Base-by-base conservation (phyloP, 1,140 invertebrate species). In the Dysdera silvatica region DNA sequence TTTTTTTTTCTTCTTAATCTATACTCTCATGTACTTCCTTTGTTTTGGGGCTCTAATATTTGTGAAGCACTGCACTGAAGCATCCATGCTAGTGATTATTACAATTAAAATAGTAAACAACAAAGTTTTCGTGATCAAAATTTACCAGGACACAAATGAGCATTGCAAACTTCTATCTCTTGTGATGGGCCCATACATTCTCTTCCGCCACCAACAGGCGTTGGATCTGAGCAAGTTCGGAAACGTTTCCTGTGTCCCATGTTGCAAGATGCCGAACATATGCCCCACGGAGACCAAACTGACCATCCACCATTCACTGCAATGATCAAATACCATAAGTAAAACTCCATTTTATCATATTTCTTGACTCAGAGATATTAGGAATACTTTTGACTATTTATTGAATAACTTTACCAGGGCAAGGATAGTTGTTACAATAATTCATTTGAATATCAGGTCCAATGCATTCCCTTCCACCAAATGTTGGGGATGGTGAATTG, bases 381-480 rank as follows among this genome's bases (percentile, higher is more conserved):
- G 37, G 4, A 8, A 35, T 10, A 1, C 0, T 3, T 8, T 20
- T 33, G 8, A 18, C 10, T 23, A 32, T 4, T 49, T 16, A 24
- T 26, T n/a, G 6, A 47, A 24, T 18, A 18, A 23, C 35, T 6
- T 31, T 60, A 59, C 58, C 47, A 29, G 55, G 65, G 41, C 66
- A 61, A 26, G 49, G 63, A 61, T 32, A 37, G 41, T 48, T 58
- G 57, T 74, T 73, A 68, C 76, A 70, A n/a, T 59, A 53, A 16
- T 88, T 87, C 66, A 86, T 79, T 52, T 84, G 81, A 23, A 82
- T 79, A 69, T 71, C 68, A 12, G 68, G 54, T 0, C 76, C 76
- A 14, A 70, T 68, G 54, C 76, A 78, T 3, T 67, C 61, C 26
- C 70, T 64, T 4, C 78, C 78, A 23, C 76, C 76, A 59, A 72